phyloP scores from a whole-genome alignment of 2,113 vertebrate species.

The Ibidorhyncha struthersii region DNA sequence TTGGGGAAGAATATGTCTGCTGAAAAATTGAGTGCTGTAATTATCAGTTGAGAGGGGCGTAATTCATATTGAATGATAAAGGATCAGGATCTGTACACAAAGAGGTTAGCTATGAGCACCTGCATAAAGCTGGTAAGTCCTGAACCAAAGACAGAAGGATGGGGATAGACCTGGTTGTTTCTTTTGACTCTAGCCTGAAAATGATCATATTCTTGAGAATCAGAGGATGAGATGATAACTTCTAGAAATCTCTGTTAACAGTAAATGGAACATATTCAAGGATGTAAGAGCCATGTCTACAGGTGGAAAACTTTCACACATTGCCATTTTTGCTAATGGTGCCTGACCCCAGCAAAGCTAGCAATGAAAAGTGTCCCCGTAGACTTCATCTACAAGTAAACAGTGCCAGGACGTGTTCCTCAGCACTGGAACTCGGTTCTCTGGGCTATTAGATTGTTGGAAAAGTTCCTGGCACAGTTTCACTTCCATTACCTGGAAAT shows the following conservation, averaged over 20 bases:
- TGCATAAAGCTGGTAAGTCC: not conserved
- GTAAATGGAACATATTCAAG: not conserved
- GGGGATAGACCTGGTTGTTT: not conserved
- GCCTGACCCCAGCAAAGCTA: not conserved
- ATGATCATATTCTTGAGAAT: not conserved
- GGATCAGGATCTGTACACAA: not conserved
- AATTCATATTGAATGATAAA: not conserved
- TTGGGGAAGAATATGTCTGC: not conserved
- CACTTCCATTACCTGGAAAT: not conserved
- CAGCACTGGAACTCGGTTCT: not conserved
- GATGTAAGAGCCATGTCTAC: not conserved
- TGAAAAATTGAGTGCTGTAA: not conserved
- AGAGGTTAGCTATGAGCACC: not conserved
- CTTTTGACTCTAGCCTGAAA: not conserved
- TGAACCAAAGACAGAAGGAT: not conserved
- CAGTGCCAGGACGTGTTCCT: not conserved
- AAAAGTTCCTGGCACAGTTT: not conserved
- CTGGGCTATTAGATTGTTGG: not conserved
- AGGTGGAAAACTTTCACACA: not conserved
- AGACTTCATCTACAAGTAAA: not conserved
- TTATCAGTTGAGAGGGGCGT: not conserved
- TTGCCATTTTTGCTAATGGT: not conserved
- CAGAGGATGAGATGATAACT: not conserved
- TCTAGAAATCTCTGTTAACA: not conserved
- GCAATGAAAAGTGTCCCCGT: not conserved